These are phyloP conservation scores for Sakesphorus luctuosus DNA, from an alignment of 2,113 vertebrate genomes.

Conservation along the genomic window DNA sequence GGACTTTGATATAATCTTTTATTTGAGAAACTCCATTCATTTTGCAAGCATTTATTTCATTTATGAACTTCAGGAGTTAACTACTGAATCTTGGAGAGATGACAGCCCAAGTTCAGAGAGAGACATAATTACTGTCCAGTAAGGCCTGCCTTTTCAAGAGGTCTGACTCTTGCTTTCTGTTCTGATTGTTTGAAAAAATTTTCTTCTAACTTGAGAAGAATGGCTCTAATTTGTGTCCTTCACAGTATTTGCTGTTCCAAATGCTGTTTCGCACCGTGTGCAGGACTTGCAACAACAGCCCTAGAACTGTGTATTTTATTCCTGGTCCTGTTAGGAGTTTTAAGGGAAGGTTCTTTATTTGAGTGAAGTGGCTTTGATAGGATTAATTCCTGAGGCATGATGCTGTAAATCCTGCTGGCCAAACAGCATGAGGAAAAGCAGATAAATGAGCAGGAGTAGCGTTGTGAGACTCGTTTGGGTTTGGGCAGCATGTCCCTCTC, in stretches of 20 bases:
- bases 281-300: not conserved
- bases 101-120: not conserved
- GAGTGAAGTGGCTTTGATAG: not conserved
- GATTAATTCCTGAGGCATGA: not conserved
- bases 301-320: not conserved
- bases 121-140: not conserved
- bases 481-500: not conserved
- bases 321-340: not conserved
- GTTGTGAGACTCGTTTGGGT: not conserved
- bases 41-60: not conserved
- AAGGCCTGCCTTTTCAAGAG: not conserved
- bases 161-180: not conserved
- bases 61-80: not conserved
- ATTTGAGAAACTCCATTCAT: not conserved
- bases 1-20: not conserved
- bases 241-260: not conserved
- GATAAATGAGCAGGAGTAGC: not conserved
- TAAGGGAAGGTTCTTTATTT: not conserved
- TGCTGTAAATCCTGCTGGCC: not conserved
- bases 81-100: not conserved
- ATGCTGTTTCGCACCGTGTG: rapidly evolving
- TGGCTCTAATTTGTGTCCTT: not conserved
- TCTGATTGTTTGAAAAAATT: not conserved
- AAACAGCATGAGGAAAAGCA: not conserved
- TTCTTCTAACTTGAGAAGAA: not conserved